Conservation (phyloP, 92 coral and sea anemone genomes). For the Metridium senile region DNA sequence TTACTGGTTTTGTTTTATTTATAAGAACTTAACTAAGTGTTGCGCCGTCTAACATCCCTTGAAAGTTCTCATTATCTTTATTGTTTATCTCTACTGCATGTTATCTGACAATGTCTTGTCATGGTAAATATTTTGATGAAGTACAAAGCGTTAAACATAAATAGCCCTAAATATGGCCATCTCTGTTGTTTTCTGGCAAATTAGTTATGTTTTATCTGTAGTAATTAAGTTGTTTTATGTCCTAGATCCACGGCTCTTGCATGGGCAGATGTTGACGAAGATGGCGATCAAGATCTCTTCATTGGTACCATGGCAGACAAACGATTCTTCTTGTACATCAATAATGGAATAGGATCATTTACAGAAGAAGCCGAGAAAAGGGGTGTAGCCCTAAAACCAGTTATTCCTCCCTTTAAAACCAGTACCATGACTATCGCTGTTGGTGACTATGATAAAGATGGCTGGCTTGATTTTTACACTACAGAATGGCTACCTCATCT, state of each 20-base stretch:
- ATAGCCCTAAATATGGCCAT: no score
- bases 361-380: slow-evolving; percentile 89
- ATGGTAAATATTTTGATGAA: no score
- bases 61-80: no score
- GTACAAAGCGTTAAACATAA: no score
- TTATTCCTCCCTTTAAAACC: slow-evolving; percentile 88
- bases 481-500: slow-evolving; percentile 99
- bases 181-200: no score
- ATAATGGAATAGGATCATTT: slow-evolving; percentile 96
- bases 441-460: slow-evolving; percentile 94
- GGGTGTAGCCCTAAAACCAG: slow-evolving; percentile 81
- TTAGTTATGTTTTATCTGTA: no score
- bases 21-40: no score
- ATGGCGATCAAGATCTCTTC: slow-evolving; percentile 90
- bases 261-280: slow-evolving; percentile 93
- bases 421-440: slow-evolving; percentile 95
- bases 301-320: slow-evolving; percentile 93
- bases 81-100: no score
- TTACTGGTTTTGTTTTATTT: no score
- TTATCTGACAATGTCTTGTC: no score
- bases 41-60: no score
- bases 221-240: no score
- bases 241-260: slow-evolving; percentile 90
- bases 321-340: slow-evolving; percentile 84
- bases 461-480: slow-evolving; percentile 95